A percentile compares a stretch with the other conserved stretches of the same genome.
Conservation (phyloP, 2,113 vertebrate genomes). For the Globicephala melas region DNA sequence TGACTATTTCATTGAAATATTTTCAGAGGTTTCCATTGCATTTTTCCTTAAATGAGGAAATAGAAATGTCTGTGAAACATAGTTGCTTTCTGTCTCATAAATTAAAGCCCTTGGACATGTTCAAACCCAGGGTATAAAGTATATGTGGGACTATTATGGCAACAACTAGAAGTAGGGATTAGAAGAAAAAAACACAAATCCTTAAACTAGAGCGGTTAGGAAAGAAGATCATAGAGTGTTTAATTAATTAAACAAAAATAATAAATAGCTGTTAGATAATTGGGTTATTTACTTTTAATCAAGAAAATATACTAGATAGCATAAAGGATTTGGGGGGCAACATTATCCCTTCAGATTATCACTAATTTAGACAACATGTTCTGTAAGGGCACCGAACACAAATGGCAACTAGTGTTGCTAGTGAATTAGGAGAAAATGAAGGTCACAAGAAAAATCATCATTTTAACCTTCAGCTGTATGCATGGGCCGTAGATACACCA, state of each 20-base stretch:
- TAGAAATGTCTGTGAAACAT: background rate
- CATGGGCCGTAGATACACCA: background rate
- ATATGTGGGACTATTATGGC: background rate
- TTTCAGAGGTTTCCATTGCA: background rate
- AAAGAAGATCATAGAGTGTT: background rate
- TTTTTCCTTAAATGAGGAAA: background rate
- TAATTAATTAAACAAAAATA: background rate
- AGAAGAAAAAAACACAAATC: background rate
- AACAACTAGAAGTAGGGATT: background rate
- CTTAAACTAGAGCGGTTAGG: background rate
- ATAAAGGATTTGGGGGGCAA: background rate
- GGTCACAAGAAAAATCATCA: background rate
- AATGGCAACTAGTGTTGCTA: background rate
- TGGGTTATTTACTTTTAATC: background rate
- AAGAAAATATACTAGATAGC: background rate
- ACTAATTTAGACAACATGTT: background rate
- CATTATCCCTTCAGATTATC: background rate
- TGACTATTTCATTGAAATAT: background rate
- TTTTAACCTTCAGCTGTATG: background rate
- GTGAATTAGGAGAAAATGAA: background rate
- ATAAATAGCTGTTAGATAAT: background rate
- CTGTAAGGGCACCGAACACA: background rate
- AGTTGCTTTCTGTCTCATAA: background rate
- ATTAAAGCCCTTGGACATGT: background rate
- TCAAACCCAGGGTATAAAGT: background rate